These are phyloP conservation scores for Lophotis ruficrista DNA, from an alignment of 2,113 vertebrate genomes.

Conservation along the genomic window DNA sequence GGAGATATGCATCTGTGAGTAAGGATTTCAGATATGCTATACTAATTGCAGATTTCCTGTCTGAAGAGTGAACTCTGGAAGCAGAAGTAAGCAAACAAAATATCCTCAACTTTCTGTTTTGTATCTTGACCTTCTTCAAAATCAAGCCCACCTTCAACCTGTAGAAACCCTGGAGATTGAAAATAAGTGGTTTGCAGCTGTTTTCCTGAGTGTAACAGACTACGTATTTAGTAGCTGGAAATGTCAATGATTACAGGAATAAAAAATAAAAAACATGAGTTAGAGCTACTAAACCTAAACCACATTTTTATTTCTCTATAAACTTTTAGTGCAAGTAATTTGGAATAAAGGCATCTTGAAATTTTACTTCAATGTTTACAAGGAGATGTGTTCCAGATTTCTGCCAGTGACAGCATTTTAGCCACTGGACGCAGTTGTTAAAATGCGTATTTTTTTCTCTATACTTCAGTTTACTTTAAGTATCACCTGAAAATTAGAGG, in stretches of 20 bases:
- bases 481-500: neutral
- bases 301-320: constrained; percentile 37
- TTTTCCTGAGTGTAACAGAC: neutral
- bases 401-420: neutral
- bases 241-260: constrained; percentile 7
- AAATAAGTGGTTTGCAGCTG: neutral
- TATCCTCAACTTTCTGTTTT: neutral
- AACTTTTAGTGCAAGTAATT: constrained; percentile 44
- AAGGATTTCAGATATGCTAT: neutral
- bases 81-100: neutral
- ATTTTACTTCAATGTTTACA: constrained; percentile 25
- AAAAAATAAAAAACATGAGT: neutral
- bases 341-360: constrained; percentile 25
- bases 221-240: neutral
- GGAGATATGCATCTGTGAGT: neutral
- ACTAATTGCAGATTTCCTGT: neutral
- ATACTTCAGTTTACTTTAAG: neutral
- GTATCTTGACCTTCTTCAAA: neutral
- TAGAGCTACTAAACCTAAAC: constrained; percentile 17
- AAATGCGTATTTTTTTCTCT: neutral
- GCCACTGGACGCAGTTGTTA: neutral
- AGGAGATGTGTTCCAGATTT: neutral
- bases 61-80: neutral
- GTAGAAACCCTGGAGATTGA: neutral
- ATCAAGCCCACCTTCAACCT: neutral